Percentiles rank a stretch among this genome's conserved stretches.
Conservation (phyloP, 2,797 vertebrate genomes). For the Phoebastria nigripes region DNA sequence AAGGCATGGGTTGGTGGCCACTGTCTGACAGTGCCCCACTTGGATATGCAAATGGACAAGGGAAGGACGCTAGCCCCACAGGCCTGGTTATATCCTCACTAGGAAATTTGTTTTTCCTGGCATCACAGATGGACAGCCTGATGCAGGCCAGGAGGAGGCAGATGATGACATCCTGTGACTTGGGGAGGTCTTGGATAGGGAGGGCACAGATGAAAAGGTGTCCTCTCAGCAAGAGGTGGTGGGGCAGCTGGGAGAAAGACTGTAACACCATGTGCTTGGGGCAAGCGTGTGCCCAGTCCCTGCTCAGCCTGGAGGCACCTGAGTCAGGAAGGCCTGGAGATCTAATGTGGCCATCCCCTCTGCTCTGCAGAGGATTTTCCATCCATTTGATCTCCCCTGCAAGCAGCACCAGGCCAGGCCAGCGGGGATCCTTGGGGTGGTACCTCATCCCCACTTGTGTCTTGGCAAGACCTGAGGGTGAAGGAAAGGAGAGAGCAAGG, state of each 20-base stretch:
- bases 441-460: background rate
- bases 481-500: background rate
- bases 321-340: background rate
- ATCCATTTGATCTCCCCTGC: fast-evolving
- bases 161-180: background rate
- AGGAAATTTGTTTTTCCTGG: background rate
- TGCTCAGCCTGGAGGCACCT: background rate
- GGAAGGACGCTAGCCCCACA: background rate
- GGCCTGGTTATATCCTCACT: background rate
- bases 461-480: background rate
- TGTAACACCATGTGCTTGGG: background rate
- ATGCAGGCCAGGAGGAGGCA: background rate
- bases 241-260: background rate
- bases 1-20: background rate
- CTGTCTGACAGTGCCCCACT: background rate
- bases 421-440: background rate
- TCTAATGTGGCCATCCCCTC: background rate
- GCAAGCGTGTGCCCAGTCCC: fast-evolving
- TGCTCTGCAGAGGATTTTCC: background rate
- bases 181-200: background rate
- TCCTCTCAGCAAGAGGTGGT: background rate
- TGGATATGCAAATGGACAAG: background rate
- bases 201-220: background rate
- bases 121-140: background rate
- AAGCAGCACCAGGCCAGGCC: background rate